Conservation (phyloP, 2,113 vertebrate species). For the Xiphophorus maculatus region DNA sequence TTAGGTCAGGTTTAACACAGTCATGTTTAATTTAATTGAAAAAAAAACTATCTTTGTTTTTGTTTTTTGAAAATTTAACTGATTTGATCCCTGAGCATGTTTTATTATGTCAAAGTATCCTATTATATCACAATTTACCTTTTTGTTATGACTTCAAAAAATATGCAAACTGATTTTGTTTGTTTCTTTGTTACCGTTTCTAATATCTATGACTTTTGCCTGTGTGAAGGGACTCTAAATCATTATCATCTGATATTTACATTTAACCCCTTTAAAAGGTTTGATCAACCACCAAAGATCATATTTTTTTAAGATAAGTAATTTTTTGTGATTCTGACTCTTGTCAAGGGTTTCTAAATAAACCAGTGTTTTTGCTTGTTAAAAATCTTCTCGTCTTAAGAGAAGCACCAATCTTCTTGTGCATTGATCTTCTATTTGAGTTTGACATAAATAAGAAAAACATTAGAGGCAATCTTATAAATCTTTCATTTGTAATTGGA, state of each 20-base stretch:
- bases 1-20: background rate
- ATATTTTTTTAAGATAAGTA: background rate
- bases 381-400: background rate
- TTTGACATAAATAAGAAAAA: too few species aligned
- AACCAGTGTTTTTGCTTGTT: background rate
- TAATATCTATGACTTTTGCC: too few species aligned
- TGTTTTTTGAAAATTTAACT: background rate
- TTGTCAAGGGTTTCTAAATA: too few species aligned
- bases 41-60: too few species aligned
- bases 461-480: too few species aligned
- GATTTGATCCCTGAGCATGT: background rate
- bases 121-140: background rate
- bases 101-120: background rate
- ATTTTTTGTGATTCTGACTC: too few species aligned
- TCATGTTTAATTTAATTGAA: too few species aligned
- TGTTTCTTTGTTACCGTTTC: background rate
- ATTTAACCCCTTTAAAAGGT: background rate
- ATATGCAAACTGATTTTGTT: background rate
- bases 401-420: background rate
- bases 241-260: too few species aligned
- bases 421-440: too few species aligned
- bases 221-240: too few species aligned
- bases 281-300: background rate
- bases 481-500: too few species aligned
- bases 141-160: background rate